Conservation (phyloP, 35 echinoderm and acorn worm species). For the Ptychodera flava region DNA sequence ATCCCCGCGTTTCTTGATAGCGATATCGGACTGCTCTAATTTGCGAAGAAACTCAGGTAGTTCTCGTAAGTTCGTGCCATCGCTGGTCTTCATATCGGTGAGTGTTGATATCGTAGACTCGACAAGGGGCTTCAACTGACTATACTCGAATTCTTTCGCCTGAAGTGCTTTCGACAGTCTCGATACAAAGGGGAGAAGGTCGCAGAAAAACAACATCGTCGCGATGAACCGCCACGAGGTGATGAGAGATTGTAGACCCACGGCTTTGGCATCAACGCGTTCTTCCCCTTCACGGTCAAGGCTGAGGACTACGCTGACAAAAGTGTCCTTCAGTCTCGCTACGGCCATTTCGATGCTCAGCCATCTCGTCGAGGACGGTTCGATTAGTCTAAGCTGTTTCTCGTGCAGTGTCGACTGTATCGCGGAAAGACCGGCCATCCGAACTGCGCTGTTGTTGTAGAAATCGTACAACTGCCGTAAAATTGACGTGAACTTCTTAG, state of each 20-base stretch:
- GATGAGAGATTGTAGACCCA: slow-evolving; percentile 20
- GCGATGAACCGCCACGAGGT: slow-evolving; percentile 10
- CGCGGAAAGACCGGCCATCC: neutral
- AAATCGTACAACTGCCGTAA: slow-evolving; percentile 23
- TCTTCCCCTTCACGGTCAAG: slow-evolving; percentile 31
- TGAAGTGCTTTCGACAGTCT: slow-evolving; percentile 10
- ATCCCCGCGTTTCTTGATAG: neutral
- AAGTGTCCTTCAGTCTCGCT: slow-evolving; percentile 13
- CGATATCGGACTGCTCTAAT: neutral
- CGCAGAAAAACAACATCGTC: slow-evolving; percentile 11
- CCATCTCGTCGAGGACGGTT: slow-evolving; percentile 33
- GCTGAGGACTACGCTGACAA: slow-evolving; percentile 27
- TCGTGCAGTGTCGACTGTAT: neutral
- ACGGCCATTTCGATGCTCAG: slow-evolving; percentile 19
- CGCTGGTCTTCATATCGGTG: slow-evolving; percentile 10
- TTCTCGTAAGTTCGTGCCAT: slow-evolving; percentile 3
- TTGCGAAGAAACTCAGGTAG: neutral
- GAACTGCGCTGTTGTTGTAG: slow-evolving; percentile 19
- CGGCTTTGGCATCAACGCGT: slow-evolving; percentile 36
- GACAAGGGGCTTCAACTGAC: neutral
- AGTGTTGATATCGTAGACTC: slow-evolving; percentile 12
- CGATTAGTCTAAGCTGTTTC: neutral
- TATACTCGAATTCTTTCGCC: neutral
- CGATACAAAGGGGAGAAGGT: slow-evolving; percentile 1
- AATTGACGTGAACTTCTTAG: slow-evolving; percentile 12